Evolutionary conservation across 2,888 invertebrate genomes (phyloP).

Genomic region (Dryococelus australis): DNA sequence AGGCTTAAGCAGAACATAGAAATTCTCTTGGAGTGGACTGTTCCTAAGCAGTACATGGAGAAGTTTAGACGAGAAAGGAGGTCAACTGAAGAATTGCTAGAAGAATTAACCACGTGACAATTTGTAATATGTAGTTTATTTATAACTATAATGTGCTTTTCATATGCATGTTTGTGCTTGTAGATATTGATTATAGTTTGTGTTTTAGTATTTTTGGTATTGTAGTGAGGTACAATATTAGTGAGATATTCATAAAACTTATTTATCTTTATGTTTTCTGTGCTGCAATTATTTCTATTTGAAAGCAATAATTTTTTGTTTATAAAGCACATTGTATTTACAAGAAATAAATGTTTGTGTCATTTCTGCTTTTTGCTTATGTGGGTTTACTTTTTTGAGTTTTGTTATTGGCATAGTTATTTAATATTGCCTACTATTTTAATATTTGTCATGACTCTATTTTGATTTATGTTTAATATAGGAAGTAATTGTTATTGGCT

Average conservation of each 20-base stretch:
- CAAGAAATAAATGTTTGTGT: not conserved
- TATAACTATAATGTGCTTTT: not conserved
- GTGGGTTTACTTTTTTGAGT: too few relatives aligned
- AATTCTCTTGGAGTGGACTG: constrained; percentile 80
- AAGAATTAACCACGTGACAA: constrained; percentile 70
- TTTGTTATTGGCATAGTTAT: too few relatives aligned
- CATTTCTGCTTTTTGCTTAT: constrained; percentile 47
- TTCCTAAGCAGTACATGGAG: constrained; percentile 80
- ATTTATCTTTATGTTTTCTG: not conserved
- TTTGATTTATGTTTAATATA: too few relatives aligned
- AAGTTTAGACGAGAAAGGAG: constrained; percentile 76
- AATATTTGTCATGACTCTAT: too few relatives aligned
- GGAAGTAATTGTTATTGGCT: too few relatives aligned
- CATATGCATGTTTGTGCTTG: not conserved
- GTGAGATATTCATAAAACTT: not conserved
- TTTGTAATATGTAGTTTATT: constrained; percentile 25
- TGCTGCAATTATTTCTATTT: not conserved
- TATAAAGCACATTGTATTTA: not conserved
- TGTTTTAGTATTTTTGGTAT: not conserved
- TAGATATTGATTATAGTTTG: not conserved
- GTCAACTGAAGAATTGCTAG: constrained; percentile 79
- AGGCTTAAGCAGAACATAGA: constrained; percentile 77
- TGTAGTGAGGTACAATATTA: not conserved
- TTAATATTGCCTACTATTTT: too few relatives aligned
- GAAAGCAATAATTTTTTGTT: not conserved